Evolutionary conservation across 1,140 invertebrate genomes (phyloP), one percentile per base, ranked within the genome.

Genomic region (Meloidogyne exigua): DNA sequence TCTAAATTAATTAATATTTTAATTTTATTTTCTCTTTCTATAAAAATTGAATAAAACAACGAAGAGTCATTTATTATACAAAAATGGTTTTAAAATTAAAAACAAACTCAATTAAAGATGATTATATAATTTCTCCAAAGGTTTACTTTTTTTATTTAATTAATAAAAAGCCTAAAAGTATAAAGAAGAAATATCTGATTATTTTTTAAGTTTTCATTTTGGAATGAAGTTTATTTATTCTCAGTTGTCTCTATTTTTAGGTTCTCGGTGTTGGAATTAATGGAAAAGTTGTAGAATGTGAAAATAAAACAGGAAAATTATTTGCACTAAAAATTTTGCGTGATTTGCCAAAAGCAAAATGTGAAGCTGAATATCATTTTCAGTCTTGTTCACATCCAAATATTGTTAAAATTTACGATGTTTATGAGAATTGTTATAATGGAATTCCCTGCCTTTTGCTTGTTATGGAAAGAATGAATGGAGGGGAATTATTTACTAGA

Each of bases 381-480:
- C 91, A 92, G 85, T 94, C 93, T 0, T 93, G 92, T 80, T 92
- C 92, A 28, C 96, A 94, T 87, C 91, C 91, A 82, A 93, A 98
- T 88, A 96, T 98, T 86, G 96, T 99, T 1, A 92, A 91, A 81
- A 93, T 95, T 65, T 92, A 93, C 82, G 95, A 98, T 90, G 95
- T 98, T 23, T 99, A 95, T 89, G 95, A 98, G 89, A 98, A 98
- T 88, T 91, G 91, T 12, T 95, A 96, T 86, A 92, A 92, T 80
- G 93, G 92, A 3, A 92, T 93, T 77, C 92, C 93, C 85, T 98
- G 95, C 89, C 90, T 99, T 7, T 90, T 98, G 11, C 93, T 99
- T 57, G 92, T 99, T 11, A 98, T 99, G 96, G 96, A 98, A 91
- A 96, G 93, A 86, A 98, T 98, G 95, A 93, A 95, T 87, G 95